phyloP scores from a whole-genome alignment of 2,113 vertebrate species.

The Saguinus midas region DNA sequence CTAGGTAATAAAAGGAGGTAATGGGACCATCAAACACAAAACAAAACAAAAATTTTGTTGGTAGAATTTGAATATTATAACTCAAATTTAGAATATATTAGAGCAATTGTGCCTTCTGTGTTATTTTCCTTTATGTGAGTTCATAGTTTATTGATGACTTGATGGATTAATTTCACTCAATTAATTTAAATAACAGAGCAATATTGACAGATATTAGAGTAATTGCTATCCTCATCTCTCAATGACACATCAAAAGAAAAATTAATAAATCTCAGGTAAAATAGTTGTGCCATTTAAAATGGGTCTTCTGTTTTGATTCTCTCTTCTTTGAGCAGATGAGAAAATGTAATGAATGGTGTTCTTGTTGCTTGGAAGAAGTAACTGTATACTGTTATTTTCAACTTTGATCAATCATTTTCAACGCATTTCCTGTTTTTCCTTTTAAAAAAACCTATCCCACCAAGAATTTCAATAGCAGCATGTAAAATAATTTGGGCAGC shows the following conservation, averaged over 20 bases:
- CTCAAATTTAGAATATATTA: background rate
- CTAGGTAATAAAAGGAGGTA: background rate
- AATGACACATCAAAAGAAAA: background rate
- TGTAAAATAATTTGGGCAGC: conserved; percentile 72
- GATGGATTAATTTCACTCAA: background rate
- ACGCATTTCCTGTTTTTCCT: conserved; percentile 75
- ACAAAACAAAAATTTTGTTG: background rate
- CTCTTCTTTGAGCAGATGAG: conserved; percentile 1
- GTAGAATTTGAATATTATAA: background rate
- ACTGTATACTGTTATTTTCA: conserved; percentile 51
- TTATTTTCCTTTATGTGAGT: background rate
- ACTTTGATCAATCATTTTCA: conserved; percentile 77
- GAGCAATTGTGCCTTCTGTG: background rate
- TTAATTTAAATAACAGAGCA: conserved; percentile 21
- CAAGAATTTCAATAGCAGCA: conserved; percentile 64
- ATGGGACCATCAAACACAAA: background rate
- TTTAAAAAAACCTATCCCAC: conserved; percentile 63
- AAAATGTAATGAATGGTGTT: conserved; percentile 2
- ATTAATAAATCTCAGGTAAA: background rate
- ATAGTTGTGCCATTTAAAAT: conserved; percentile 11
- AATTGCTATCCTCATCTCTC: background rate
- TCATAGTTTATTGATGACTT: background rate
- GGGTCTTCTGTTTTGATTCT: background rate
- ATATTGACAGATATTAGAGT: background rate
- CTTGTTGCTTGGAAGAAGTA: conserved; percentile 19